These are phyloP conservation scores for Tinamus major DNA, from an alignment of 2,797 vertebrate genomes.

Conservation along the genomic window DNA sequence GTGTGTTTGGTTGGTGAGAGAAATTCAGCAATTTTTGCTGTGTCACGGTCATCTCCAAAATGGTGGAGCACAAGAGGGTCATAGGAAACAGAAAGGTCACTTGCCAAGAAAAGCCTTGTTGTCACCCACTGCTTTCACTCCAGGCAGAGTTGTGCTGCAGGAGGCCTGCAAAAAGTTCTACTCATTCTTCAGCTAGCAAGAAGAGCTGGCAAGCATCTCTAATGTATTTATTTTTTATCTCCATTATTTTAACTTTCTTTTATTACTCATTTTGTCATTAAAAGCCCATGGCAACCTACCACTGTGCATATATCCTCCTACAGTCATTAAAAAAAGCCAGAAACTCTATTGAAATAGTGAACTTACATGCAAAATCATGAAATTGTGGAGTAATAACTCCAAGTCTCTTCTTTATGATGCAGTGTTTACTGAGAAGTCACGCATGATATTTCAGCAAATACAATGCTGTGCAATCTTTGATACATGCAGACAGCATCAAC, in stretches of 20 bases:
- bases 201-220: slow-evolving; percentile 5
- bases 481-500: not conserved
- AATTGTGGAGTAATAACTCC: slow-evolving; percentile 57
- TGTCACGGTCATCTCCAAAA: slow-evolving; percentile 51
- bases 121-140: slow-evolving; percentile 14
- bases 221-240: slow-evolving; percentile 34
- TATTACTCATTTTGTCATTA: slow-evolving; percentile 60
- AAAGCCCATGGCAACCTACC: slow-evolving; percentile 35
- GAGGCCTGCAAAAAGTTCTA: slow-evolving; percentile 38
- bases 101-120: slow-evolving; percentile 15
- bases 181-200: slow-evolving; percentile 29
- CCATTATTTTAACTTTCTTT: slow-evolving; percentile 42
- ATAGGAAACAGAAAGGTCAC: slow-evolving; percentile 28
- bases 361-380: slow-evolving; percentile 34
- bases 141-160: slow-evolving; percentile 11
- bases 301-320: slow-evolving; percentile 31
- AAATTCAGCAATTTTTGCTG: slow-evolving; percentile 40
- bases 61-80: slow-evolving; percentile 14
- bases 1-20: slow-evolving; percentile 25
- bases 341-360: slow-evolving; percentile 53
- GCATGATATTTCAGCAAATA: slow-evolving; percentile 14
- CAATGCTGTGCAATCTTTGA: not conserved
- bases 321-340: slow-evolving; percentile 52
- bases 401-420: slow-evolving; percentile 52
- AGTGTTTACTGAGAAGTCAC: slow-evolving; percentile 17